A percentile compares a stretch with the other conserved stretches of the same genome.
Evolutionary conservation across 2,888 invertebrate genomes (phyloP).

Genomic region (Gisinianus flammeolus): DNA sequence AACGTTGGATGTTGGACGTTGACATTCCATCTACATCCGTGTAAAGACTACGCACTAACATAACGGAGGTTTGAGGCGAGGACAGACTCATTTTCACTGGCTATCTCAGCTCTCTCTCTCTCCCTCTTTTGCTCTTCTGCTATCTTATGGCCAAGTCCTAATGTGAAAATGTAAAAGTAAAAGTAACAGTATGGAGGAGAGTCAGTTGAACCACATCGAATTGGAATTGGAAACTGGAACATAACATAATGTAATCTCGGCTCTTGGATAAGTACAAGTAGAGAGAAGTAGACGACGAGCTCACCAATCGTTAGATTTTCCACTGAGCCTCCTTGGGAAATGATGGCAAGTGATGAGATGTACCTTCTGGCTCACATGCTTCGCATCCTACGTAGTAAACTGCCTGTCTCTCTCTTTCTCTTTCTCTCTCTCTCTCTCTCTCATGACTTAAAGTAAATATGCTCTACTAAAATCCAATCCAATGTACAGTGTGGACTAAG

Average conservation of each 20-base stretch:
- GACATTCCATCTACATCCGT: neutral
- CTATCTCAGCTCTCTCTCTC: no score
- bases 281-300: neutral
- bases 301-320: neutral
- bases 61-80: no score
- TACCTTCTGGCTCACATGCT: neutral
- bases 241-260: neutral
- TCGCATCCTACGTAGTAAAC: neutral
- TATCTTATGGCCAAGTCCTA: neutral
- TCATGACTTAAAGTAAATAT: no score
- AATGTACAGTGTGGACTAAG: no score
- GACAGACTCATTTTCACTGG: no score
- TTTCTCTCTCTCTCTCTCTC: no score
- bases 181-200: neutral
- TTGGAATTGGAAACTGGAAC: conserved; percentile 5
- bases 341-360: neutral
- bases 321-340: neutral
- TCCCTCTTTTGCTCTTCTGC: no score
- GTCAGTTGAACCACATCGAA: neutral
- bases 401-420: no score
- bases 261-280: neutral
- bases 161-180: neutral
- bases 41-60: no score
- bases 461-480: no score
- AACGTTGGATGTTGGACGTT: conserved; percentile 20